Percentiles rank a stretch among this genome's conserved stretches.
Evolutionary conservation across 2,113 vertebrate species (phyloP).

Genomic region (Semnornis frantzii): DNA sequence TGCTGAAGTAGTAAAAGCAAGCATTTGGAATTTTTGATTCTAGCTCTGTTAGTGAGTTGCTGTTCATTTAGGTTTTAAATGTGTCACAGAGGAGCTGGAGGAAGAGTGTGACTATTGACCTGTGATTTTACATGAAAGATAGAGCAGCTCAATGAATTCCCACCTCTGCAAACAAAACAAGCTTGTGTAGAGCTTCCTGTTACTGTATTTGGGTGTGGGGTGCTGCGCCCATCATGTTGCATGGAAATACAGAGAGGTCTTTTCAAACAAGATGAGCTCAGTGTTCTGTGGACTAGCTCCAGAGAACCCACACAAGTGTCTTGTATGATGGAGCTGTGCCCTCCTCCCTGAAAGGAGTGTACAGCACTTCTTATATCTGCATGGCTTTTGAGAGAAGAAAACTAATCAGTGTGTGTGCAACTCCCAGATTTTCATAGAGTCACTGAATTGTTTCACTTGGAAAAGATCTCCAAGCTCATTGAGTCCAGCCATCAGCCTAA

Average conservation of each 20-base stretch:
- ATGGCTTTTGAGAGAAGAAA: neutral
- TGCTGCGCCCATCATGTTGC: accelerated
- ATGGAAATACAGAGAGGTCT: neutral
- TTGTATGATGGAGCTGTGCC: neutral
- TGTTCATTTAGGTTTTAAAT: neutral
- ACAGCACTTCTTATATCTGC: neutral
- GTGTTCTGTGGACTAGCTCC: neutral
- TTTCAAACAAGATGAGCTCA: neutral
- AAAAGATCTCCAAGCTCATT: too few species aligned
- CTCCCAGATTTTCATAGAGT: neutral
- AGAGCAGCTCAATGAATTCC: neutral
- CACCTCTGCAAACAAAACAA: neutral
- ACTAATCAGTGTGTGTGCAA: neutral
- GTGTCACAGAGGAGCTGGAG: neutral
- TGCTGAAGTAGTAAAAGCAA: neutral
- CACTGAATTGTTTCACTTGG: too few species aligned
- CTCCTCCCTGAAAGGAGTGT: neutral
- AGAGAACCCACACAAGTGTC: neutral
- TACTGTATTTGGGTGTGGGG: neutral
- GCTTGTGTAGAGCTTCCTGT: too few species aligned
- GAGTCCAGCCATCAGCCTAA: too few species aligned
- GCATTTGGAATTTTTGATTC: neutral
- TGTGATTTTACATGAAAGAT: neutral
- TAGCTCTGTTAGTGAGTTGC: neutral
- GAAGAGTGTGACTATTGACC: neutral